phyloP scores from a whole-genome alignment of 2,797 vertebrate genomes.

The Gouania willdenowi region DNA sequence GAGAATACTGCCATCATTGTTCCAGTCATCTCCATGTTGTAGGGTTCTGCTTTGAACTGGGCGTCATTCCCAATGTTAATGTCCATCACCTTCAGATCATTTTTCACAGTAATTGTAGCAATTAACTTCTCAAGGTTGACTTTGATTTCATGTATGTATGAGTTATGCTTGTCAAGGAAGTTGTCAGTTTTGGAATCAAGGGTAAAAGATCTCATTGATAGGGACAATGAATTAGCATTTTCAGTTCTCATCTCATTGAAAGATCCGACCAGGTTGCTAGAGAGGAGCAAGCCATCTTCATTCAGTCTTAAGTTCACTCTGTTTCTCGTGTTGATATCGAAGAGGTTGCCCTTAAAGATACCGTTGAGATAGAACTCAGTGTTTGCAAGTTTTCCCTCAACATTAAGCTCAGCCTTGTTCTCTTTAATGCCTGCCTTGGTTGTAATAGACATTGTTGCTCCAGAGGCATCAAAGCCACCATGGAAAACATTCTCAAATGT shows the following conservation, averaged over 20 bases:
- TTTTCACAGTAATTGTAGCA: slow-evolving; percentile 72
- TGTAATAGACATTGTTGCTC: slow-evolving; percentile 77
- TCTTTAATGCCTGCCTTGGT: slow-evolving; percentile 79
- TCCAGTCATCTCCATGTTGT: slow-evolving; percentile 80
- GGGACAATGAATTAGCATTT: slow-evolving; percentile 76
- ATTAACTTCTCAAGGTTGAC: slow-evolving; percentile 74
- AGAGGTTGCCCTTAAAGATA: slow-evolving; percentile 76
- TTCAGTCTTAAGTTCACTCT: slow-evolving; percentile 81
- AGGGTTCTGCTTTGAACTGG: slow-evolving; percentile 75
- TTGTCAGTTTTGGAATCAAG: slow-evolving; percentile 83
- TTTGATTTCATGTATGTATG: slow-evolving; percentile 85
- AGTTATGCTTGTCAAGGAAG: slow-evolving; percentile 77
- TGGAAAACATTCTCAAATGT: slow-evolving; percentile 85
- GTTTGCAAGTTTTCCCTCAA: slow-evolving; percentile 79
- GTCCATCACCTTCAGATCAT: slow-evolving; percentile 78
- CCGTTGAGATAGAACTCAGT: slow-evolving; percentile 78
- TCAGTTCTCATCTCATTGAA: slow-evolving; percentile 81
- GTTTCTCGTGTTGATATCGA: slow-evolving; percentile 80
- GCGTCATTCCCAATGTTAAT: slow-evolving; percentile 78
- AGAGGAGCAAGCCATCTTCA: slow-evolving; percentile 80
- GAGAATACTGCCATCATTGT: slow-evolving; percentile 74
- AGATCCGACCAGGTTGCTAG: slow-evolving; percentile 83
- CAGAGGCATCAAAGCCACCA: slow-evolving; percentile 74
- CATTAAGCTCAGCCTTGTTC: slow-evolving; percentile 78
- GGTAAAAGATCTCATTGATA: slow-evolving; percentile 74